These are phyloP conservation scores for Amiota minor DNA, from an alignment of 2,888 invertebrate species.

Conservation along the genomic window DNA sequence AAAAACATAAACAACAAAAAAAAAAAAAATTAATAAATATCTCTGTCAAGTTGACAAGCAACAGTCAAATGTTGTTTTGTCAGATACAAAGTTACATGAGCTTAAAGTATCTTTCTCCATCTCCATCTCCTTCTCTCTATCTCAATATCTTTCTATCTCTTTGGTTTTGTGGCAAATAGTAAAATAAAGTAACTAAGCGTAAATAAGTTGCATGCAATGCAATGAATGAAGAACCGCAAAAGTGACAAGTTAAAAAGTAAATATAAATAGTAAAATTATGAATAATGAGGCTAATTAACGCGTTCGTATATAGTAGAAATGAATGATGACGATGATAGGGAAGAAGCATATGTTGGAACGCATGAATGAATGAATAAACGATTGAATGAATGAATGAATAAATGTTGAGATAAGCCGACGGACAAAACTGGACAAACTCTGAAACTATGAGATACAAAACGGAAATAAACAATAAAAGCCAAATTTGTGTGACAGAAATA, in stretches of 20 bases:
- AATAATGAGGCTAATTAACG: conserved; percentile 63
- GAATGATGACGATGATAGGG: no score
- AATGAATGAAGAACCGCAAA: conserved; percentile 8
- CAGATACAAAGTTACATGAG: conserved; percentile 17
- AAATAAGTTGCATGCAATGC: conserved; percentile 40
- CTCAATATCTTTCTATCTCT: no score
- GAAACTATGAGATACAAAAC: conserved; percentile 9
- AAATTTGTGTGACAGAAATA: conserved; percentile 68
- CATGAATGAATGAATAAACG: no score
- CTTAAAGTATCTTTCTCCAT: background rate
- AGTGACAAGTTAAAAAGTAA: conserved; percentile 50
- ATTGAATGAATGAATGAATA: background rate
- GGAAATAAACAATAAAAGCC: conserved; percentile 64
- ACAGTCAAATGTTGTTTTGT: background rate
- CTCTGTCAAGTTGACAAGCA: conserved; percentile 22
- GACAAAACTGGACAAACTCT: background rate
- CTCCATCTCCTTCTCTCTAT: no score
- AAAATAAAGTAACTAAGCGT: background rate
- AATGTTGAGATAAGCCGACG: background rate
- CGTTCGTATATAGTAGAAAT: background rate
- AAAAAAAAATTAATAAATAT: conserved; percentile 26
- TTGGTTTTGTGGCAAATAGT: background rate
- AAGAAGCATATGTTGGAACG: no score
- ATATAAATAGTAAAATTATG: conserved; percentile 58
- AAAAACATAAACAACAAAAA: no score